Evolutionary conservation across 2,113 vertebrate species (phyloP).

Genomic region (Pseudorhombus dupliciocellatus): DNA sequence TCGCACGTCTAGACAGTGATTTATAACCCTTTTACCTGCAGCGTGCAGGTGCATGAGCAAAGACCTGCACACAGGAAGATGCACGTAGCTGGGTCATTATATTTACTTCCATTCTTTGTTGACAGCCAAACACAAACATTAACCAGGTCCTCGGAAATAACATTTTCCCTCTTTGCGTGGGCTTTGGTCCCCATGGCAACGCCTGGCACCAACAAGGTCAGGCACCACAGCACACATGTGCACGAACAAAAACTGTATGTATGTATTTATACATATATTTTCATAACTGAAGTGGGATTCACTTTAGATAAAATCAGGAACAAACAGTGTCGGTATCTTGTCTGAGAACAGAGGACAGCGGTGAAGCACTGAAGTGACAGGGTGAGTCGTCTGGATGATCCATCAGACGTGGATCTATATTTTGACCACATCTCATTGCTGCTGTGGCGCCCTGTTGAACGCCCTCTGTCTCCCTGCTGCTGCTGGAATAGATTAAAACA

Average conservation of each 20-base stretch:
- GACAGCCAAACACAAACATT: background rate
- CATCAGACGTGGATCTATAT: conserved; percentile 19
- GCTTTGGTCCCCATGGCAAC: too few species aligned
- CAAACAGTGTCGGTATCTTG: too few species aligned
- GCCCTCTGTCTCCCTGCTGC: conserved; percentile 3
- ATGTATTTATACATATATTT: too few species aligned
- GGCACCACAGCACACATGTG: too few species aligned
- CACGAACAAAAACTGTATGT: too few species aligned
- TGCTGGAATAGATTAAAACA: conserved; percentile 52
- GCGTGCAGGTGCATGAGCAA: conserved; percentile 35
- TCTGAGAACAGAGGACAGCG: too few species aligned
- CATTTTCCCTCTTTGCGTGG: background rate
- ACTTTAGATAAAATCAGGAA: too few species aligned
- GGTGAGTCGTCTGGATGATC: background rate
- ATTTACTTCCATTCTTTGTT: background rate
- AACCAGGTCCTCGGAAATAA: background rate
- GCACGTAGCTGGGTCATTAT: background rate
- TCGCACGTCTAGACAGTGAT: conserved; percentile 56
- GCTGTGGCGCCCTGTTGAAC: conserved; percentile 16
- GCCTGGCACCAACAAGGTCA: too few species aligned
- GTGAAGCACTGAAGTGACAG: background rate
- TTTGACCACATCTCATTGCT: conserved; percentile 15
- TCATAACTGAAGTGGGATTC: too few species aligned
- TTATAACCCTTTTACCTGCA: conserved; percentile 48
- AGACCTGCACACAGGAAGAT: conserved; percentile 15